Conservation (phyloP, 1,140 invertebrate species). For the Zaprionus lachaisei region DNA sequence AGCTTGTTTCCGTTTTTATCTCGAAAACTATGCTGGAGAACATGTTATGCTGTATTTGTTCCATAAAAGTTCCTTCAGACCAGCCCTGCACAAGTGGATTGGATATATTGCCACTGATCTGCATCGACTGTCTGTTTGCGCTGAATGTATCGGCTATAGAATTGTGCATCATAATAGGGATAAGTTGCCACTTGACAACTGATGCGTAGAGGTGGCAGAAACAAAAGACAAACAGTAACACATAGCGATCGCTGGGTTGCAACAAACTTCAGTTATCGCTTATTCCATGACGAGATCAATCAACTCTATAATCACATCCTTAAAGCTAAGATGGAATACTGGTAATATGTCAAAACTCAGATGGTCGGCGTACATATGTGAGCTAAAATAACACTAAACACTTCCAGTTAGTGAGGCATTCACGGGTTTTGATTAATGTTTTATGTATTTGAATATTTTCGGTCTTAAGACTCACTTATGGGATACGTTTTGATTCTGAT, state of each 20-base stretch:
- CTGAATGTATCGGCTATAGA: conserved; percentile 16
- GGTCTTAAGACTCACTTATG: conserved; percentile 46
- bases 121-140: conserved; percentile 15
- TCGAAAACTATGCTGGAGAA: not conserved
- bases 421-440: conserved; percentile 11
- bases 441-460: conserved; percentile 39
- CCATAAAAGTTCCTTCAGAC: not conserved
- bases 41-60: not conserved
- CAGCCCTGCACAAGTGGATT: not conserved
- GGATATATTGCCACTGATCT: conserved; percentile 9
- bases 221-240: not conserved
- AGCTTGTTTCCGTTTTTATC: too few species aligned
- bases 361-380: conserved; percentile 16
- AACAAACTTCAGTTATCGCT: not conserved
- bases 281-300: conserved; percentile 33
- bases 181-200: not conserved
- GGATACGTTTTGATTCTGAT: conserved; percentile 62
- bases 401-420: not conserved
- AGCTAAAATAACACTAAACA: not conserved
- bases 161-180: conserved; percentile 13
- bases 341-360: too few species aligned
- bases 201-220: not conserved
- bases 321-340: too few species aligned
- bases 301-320: conserved; percentile 15
- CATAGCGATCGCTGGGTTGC: not conserved